Conservation (phyloP, 2,113 vertebrate genomes). For the Chrysemys picta region DNA sequence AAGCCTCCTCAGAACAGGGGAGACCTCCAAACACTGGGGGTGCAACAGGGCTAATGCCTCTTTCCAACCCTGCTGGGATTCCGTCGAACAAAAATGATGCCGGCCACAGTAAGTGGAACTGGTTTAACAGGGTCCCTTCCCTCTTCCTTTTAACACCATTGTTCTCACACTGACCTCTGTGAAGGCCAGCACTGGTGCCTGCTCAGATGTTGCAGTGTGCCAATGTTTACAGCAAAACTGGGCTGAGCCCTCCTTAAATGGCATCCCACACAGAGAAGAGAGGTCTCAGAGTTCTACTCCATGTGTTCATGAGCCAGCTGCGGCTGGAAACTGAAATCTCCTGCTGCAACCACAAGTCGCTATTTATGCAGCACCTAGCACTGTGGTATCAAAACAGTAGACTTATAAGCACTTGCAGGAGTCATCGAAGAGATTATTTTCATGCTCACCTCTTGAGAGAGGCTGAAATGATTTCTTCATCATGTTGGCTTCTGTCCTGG, state of each 20-base stretch:
- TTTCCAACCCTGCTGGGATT: not conserved
- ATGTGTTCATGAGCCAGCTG: not conserved
- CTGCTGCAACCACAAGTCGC: not conserved
- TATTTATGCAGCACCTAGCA: not conserved
- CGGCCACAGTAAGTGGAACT: not conserved
- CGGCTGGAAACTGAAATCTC: not conserved
- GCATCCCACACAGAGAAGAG: not conserved
- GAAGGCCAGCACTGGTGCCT: not conserved
- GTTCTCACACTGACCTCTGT: not conserved
- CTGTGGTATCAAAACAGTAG: not conserved
- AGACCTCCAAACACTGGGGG: not conserved
- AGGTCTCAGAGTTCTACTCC: not conserved
- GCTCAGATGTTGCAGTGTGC: not conserved
- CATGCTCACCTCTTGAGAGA: slow-evolving; percentile 27
- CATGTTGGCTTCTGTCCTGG: slow-evolving; percentile 13
- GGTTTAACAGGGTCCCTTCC: not conserved
- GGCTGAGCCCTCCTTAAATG: not conserved
- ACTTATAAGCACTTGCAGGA: not conserved
- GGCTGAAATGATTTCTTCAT: not conserved
- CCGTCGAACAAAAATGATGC: not conserved
- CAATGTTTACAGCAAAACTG: not conserved
- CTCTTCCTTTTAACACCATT: not conserved
- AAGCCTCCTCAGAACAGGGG: not conserved
- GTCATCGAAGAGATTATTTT: not conserved
- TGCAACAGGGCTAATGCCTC: not conserved